Conservation (phyloP, 2,113 vertebrate species). For the Colinus virginianus region DNA sequence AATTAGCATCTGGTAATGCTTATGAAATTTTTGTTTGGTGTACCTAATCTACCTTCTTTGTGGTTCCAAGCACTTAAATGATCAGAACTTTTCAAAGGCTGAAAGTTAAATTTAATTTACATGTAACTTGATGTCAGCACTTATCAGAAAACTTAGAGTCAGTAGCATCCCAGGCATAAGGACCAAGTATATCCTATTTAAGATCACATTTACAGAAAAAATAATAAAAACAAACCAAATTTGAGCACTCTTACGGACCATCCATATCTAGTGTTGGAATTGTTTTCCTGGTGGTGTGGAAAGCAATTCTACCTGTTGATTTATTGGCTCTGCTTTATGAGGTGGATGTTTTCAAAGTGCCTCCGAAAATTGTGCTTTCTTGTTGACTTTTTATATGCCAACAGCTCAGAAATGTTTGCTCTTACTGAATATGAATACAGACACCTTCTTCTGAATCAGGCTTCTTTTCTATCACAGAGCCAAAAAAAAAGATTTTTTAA, state of each 20-base stretch:
- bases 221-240: background rate
- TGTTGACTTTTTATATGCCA: background rate
- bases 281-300: background rate
- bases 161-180: background rate
- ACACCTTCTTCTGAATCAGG: background rate
- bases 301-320: background rate
- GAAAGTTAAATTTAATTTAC: slow-evolving; percentile 24
- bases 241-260: background rate
- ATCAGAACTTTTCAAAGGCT: slow-evolving; percentile 17
- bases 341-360: background rate
- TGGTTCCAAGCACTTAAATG: slow-evolving; percentile 29
- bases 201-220: background rate
- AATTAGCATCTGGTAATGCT: slow-evolving; percentile 2
- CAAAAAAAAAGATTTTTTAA: background rate
- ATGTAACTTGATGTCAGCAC: slow-evolving; percentile 8
- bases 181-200: background rate
- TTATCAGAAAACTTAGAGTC: background rate
- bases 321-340: background rate
- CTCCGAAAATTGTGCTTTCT: background rate
- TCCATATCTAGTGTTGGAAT: background rate
- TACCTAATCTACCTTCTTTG: slow-evolving; percentile 41
- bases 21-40: slow-evolving; percentile 46
- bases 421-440: background rate
- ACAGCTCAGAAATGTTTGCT: background rate
- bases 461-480: background rate